Percentiles rank a stretch among this genome's conserved stretches.
These are phyloP conservation scores for Acanthurus tractus DNA, from an alignment of 2,797 vertebrate genomes.

Conservation along the genomic window DNA sequence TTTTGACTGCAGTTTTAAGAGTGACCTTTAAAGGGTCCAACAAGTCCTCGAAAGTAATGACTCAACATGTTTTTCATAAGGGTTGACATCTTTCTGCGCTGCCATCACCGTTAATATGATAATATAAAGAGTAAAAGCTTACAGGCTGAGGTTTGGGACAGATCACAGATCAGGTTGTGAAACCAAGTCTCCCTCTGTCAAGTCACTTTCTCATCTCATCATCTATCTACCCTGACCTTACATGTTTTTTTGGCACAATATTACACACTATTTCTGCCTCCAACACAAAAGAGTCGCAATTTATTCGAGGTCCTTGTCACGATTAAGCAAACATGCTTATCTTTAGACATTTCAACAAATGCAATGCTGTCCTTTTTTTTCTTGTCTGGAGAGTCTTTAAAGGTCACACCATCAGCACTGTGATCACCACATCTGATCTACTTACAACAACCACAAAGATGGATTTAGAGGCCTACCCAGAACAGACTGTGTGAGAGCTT, in stretches of 20 bases:
- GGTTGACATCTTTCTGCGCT: not conserved
- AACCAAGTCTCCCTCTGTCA: not conserved
- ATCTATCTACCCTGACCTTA: not conserved
- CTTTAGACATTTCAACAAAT: constrained; percentile 5
- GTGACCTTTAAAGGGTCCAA: not conserved
- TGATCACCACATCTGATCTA: too few species aligned
- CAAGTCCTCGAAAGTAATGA: not conserved
- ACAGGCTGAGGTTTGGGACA: not conserved
- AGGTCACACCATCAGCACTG: not conserved
- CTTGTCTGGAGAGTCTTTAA: not conserved
- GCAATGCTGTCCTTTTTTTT: not conserved
- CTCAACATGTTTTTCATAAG: not conserved
- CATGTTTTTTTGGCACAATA: not conserved
- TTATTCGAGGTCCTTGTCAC: not conserved
- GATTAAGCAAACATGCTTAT: not conserved
- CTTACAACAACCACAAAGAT: too few species aligned
- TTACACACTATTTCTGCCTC: too few species aligned
- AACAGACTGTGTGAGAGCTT: too few species aligned
- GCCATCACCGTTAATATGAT: not conserved
- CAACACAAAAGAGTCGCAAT: too few species aligned
- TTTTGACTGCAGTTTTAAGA: not conserved
- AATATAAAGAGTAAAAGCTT: not conserved
- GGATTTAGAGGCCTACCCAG: too few species aligned
- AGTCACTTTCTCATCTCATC: not conserved
- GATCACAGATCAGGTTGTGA: not conserved